Percentiles rank a stretch among this genome's conserved stretches.
Evolutionary conservation across 2,113 vertebrate genomes (phyloP).

Genomic region (Glareola pratincola): DNA sequence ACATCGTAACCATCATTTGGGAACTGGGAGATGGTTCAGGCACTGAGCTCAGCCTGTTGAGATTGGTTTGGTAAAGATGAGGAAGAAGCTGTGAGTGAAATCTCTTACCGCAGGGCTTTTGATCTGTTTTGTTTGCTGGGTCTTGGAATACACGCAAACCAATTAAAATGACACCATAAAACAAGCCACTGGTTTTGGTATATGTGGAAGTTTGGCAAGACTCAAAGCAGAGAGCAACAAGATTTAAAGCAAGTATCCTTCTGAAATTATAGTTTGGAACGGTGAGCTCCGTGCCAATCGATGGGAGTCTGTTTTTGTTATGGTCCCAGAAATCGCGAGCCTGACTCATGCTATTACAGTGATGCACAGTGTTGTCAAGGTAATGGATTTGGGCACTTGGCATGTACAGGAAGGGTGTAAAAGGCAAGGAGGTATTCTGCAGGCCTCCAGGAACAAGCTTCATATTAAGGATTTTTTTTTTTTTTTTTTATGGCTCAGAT

Average conservation of each 20-base stretch:
- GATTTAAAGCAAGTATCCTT: slow-evolving; percentile 40
- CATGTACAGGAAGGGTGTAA: not conserved
- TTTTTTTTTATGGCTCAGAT: not conserved
- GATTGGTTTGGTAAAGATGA: not conserved
- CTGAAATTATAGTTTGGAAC: slow-evolving; percentile 30
- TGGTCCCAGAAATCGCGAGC: not conserved
- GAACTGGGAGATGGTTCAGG: not conserved
- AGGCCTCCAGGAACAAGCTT: not conserved
- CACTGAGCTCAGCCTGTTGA: not conserved
- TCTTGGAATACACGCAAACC: not conserved
- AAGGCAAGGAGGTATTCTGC: not conserved
- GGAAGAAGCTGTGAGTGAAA: not conserved
- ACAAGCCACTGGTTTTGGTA: not conserved
- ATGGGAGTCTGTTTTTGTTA: slow-evolving; percentile 52
- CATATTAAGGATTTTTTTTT: not conserved
- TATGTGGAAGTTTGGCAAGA: slow-evolving; percentile 1
- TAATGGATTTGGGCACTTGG: slow-evolving; percentile 61
- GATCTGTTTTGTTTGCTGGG: slow-evolving; percentile 6
- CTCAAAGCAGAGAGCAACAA: not conserved
- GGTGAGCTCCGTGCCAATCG: slow-evolving; percentile 17
- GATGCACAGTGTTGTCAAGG: slow-evolving; percentile 58
- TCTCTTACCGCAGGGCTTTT: not conserved
- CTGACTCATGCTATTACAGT: slow-evolving; percentile 47
- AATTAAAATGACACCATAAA: slow-evolving; percentile 37
- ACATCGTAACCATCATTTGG: not conserved